Conservation (phyloP, 2,797 vertebrate species). For the Gallinago nigripennis region DNA sequence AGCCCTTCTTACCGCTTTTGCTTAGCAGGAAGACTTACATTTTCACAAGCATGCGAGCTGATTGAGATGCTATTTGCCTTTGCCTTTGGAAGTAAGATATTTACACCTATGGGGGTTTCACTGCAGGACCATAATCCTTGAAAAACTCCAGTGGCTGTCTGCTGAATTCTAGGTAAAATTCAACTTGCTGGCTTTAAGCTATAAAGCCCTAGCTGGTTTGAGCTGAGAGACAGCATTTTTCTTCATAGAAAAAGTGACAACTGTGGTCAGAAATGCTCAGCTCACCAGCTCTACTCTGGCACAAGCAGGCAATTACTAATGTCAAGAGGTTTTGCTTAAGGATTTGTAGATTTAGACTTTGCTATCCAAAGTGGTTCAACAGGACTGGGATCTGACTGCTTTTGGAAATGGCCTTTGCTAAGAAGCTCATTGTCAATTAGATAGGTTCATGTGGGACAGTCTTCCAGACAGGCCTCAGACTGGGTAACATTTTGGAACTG, state of each 20-base stretch:
- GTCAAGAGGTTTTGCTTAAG: not conserved
- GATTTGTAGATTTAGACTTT: not conserved
- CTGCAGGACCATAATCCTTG: not conserved
- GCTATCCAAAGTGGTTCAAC: not conserved
- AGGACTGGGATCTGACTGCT: not conserved
- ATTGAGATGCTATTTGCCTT: not conserved
- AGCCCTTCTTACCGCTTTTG: not conserved
- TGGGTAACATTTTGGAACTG: not conserved
- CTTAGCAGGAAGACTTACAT: not conserved
- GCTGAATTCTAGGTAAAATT: conserved; percentile 4
- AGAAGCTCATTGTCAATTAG: not conserved
- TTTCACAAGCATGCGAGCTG: not conserved
- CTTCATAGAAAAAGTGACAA: not conserved
- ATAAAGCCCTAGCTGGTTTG: not conserved
- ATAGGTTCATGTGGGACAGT: not conserved
- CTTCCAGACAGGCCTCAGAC: not conserved
- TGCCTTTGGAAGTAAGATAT: not conserved
- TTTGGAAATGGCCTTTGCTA: not conserved
- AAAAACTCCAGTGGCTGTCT: not conserved
- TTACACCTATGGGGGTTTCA: not conserved
- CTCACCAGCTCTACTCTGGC: not conserved
- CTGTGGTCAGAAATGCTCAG: not conserved
- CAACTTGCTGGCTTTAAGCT: not conserved
- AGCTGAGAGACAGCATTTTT: not conserved
- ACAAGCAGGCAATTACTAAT: not conserved